Evolutionary conservation across 2,797 vertebrate species (phyloP).

Genomic region (Semaprochilodus insignis): DNA sequence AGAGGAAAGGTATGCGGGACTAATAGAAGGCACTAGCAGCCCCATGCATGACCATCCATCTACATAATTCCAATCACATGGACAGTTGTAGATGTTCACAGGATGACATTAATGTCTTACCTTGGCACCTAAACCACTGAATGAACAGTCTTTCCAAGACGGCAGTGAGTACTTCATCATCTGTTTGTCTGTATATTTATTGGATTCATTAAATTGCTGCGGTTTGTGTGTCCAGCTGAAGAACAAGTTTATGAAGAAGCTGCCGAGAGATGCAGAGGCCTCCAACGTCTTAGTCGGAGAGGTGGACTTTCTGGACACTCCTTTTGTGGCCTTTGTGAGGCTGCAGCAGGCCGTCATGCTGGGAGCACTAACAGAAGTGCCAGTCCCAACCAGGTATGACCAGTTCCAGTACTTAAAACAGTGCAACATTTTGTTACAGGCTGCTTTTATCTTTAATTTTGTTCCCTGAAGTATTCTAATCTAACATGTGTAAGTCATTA

Average conservation of each 20-base stretch:
- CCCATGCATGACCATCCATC: conserved; percentile 13
- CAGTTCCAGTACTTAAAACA: not conserved
- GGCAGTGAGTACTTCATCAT: conserved; percentile 11
- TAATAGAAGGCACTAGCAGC: conserved; percentile 28
- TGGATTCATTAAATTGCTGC: not conserved
- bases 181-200: conserved; percentile 3
- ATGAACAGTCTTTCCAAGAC: not conserved
- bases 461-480: not conserved
- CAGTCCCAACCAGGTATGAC: conserved; percentile 93
- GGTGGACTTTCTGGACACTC: conserved; percentile 93
- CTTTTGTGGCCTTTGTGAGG: conserved; percentile 96
- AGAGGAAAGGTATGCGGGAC: conserved; percentile 38
- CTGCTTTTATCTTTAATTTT: not conserved
- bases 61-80: conserved; percentile 29
- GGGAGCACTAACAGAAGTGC: conserved; percentile 95
- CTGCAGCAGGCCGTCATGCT: conserved; percentile 97
- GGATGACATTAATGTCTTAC: conserved; percentile 31
- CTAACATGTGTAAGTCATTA: not conserved
- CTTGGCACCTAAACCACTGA: conserved; percentile 21
- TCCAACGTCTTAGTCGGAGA: conserved; percentile 98
- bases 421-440: not conserved
- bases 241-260: conserved; percentile 99
- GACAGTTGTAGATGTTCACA: conserved; percentile 37
- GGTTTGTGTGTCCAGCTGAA: conserved; percentile 82
- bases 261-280: conserved; percentile 96